These are phyloP conservation scores for Malurus splendens DNA, from an alignment of 2,797 vertebrate species.

Conservation along the genomic window DNA sequence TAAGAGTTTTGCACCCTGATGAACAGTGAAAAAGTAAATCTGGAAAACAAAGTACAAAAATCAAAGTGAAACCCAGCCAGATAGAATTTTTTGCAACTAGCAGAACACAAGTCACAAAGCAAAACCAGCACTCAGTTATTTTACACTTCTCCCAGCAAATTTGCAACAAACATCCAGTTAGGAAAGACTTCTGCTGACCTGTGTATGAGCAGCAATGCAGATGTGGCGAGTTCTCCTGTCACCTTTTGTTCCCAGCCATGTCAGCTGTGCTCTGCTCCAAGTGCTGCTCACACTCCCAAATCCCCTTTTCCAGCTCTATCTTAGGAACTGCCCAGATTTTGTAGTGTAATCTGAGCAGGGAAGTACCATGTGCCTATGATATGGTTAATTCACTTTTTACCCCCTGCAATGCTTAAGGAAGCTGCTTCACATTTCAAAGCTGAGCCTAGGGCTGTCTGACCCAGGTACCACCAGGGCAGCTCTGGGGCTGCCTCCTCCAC, in stretches of 20 bases:
- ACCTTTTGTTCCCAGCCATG: conserved; percentile 60
- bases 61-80: background rate
- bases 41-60: background rate
- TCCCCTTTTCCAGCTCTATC: conserved; percentile 39
- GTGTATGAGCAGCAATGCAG: background rate
- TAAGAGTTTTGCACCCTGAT: background rate
- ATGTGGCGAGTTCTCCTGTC: conserved; percentile 10
- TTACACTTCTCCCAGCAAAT: background rate
- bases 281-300: conserved; percentile 42
- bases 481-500: background rate
- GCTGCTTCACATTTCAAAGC: conserved; percentile 48
- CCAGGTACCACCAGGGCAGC: background rate
- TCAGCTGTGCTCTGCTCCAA: conserved; percentile 47
- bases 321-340: conserved; percentile 65
- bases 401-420: conserved; percentile 40
- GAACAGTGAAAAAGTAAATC: background rate
- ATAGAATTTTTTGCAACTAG: background rate
- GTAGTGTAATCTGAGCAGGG: conserved; percentile 70
- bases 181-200: conserved; percentile 28
- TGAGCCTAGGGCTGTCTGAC: background rate
- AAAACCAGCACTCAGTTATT: conserved; percentile 1
- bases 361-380: conserved; percentile 67
- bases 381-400: conserved; percentile 62
- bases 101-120: background rate
- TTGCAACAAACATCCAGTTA: background rate